A percentile compares a stretch with the other conserved stretches of the same genome.
Evolutionary conservation across 2,888 invertebrate genomes (phyloP).

Genomic region (Coenonympha arcania): DNA sequence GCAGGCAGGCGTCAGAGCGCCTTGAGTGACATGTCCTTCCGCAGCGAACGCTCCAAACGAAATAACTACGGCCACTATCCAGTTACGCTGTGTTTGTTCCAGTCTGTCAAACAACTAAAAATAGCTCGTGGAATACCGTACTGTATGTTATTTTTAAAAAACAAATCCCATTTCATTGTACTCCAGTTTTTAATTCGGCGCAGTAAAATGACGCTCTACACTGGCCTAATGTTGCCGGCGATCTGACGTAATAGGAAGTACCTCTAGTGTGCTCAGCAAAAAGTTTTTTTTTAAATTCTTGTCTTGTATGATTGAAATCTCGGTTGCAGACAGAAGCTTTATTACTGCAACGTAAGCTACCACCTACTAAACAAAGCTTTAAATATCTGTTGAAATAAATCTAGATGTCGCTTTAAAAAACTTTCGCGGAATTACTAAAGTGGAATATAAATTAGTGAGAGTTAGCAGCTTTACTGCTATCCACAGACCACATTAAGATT

Average conservation of each 20-base stretch:
- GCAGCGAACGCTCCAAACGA: conserved; percentile 39
- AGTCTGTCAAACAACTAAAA: conserved; percentile 32
- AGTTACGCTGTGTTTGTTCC: conserved; percentile 41
- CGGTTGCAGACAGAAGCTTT: background rate
- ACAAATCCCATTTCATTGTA: conserved; percentile 11
- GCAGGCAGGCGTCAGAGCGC: conserved; percentile 57
- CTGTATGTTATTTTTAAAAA: conserved; percentile 6
- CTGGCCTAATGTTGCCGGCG: conserved; percentile 2
- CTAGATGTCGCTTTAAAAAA: too few species aligned
- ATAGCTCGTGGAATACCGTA: conserved; percentile 22
- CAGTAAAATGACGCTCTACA: conserved; percentile 9
- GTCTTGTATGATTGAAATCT: background rate
- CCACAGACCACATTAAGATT: background rate
- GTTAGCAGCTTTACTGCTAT: background rate
- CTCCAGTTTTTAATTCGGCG: conserved; percentile 10
- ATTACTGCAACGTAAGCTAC: too few species aligned
- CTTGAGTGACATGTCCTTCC: conserved; percentile 70
- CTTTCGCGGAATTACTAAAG: too few species aligned
- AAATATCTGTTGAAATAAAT: too few species aligned
- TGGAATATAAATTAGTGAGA: background rate
- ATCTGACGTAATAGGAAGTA: background rate
- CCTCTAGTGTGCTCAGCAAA: background rate
- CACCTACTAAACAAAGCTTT: too few species aligned
- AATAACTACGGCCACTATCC: conserved; percentile 29
- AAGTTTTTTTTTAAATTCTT: background rate